Base-by-base conservation (phyloP, 1,140 invertebrate species). In the Neomicropteryx cornuta region DNA sequence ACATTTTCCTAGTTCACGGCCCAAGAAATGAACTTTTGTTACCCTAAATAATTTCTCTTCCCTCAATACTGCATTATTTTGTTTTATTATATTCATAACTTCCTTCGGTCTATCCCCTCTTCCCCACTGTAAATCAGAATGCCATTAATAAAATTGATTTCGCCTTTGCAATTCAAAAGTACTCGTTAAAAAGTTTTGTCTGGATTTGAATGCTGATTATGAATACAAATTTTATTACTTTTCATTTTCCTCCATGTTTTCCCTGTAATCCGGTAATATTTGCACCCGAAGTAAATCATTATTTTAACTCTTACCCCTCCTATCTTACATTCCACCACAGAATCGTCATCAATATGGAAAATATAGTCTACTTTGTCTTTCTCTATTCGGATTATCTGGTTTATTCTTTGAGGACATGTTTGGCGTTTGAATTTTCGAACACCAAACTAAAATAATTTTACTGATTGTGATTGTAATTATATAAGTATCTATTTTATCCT, bases 21-120 rank as follows among this genome's bases (percentile, higher is more conserved):
- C 52, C 0, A 58, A 24, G 38, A 60, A 58, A 1, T 46, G 18
- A 17, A 55, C 45, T 27, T 45, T 42, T 33, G 45, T 38, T 18
- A 35, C 33, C 18, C 27, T 54, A 30, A 52, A 31, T 5, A 48
- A 55, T 36, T 49, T 49, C 1, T 45, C 43, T 16, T 52, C 33
- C 0, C 51, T 51, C 19, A 56, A 37, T 6, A 57, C 23, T 2
- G 50, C 52, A 32, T 48, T 47, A 21, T 50, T 47, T 14, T 46
- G 32, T 19, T 45, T 49, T 13, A 58, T 44, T 0, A 43, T 41
- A 13, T 47, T 28, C 8, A 53, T 43, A 2, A 49, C 43, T 24
- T 44, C 13, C 11, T 39, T 44, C 2, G 34, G 14, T 19, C n/a
- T n/a, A n/a, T n/a, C n/a, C n/a, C n/a, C n/a, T n/a, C n/a, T n/a